phyloP scores from a whole-genome alignment of 1,140 invertebrate genomes.

The Meteorus sp. region DNA sequence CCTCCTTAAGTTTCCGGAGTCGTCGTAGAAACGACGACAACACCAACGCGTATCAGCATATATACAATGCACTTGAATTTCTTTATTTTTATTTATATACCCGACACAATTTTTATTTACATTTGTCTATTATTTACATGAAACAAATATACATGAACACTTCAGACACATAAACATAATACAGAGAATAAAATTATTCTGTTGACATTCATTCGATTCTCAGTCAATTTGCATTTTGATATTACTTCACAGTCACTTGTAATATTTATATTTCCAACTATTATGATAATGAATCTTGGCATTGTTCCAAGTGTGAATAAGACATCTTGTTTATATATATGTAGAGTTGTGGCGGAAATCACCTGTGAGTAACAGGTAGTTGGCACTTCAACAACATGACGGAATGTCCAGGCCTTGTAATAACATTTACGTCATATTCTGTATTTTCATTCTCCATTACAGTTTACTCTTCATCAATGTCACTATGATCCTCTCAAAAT shows the following conservation, averaged over 20 bases:
- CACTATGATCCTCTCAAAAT: no score
- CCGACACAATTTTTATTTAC: no score
- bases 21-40: conserved; percentile 7
- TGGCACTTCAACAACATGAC: conserved; percentile 5
- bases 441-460: no score
- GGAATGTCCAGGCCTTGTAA: not conserved
- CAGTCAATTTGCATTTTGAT: not conserved
- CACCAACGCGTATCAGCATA: conserved; percentile 21
- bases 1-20: not conserved
- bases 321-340: no score
- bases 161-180: not conserved
- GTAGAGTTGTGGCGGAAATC: no score
- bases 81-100: no score
- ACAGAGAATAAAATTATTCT: not conserved
- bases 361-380: conserved; percentile 24
- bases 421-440: not conserved
- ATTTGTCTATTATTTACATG: no score
- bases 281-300: conserved; percentile 8
- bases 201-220: not conserved
- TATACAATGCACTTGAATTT: conserved; percentile 1
- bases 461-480: no score
- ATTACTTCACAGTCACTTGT: no score
- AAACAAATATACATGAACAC: not conserved
- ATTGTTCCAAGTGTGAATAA: no score
- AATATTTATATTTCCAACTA: no score